Conservation (phyloP, 2,888 invertebrate genomes). For the Oligia strigilis region DNA sequence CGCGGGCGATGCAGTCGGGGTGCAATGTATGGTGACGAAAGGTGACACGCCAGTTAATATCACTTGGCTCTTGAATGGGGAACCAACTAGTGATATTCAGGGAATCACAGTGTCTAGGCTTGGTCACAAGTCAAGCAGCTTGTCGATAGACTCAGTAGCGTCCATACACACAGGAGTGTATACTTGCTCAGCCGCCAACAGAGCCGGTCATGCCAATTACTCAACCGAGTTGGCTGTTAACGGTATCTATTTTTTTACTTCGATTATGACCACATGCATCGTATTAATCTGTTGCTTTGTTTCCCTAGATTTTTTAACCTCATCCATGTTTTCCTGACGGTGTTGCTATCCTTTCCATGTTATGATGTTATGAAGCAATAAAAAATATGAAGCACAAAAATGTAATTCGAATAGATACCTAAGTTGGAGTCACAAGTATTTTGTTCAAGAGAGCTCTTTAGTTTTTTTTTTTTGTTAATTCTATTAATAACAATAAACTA, state of each 20-base stretch:
- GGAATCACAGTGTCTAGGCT: slow-evolving; percentile 91
- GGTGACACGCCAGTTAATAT: slow-evolving; percentile 95
- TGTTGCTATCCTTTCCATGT: slow-evolving; percentile 22
- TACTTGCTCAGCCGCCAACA: slow-evolving; percentile 93
- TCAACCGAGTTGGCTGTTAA: slow-evolving; percentile 93
- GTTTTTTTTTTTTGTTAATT: neutral
- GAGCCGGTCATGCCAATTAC: slow-evolving; percentile 92
- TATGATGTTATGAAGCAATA: slow-evolving; percentile 10
- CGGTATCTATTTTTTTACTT: slow-evolving; percentile 86
- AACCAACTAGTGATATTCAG: slow-evolving; percentile 87
- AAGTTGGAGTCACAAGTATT: neutral
- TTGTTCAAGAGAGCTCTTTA: neutral
- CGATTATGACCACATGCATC: slow-evolving; percentile 49
- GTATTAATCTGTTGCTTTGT: slow-evolving; percentile 54
- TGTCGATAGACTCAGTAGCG: slow-evolving; percentile 94
- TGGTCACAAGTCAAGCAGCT: slow-evolving; percentile 92
- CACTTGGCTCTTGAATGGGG: slow-evolving; percentile 94
- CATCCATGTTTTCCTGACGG: slow-evolving; percentile 33
- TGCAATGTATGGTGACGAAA: slow-evolving; percentile 94
- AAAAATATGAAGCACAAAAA: slow-evolving; percentile 1
- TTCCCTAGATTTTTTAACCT: slow-evolving; percentile 31
- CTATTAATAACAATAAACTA: slow-evolving; percentile 49
- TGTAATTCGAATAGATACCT: neutral
- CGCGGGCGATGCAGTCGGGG: slow-evolving; percentile 94
- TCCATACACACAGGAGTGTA: slow-evolving; percentile 94